Conservation (phyloP, 2,888 invertebrate species). For the Euproctis similis region DNA sequence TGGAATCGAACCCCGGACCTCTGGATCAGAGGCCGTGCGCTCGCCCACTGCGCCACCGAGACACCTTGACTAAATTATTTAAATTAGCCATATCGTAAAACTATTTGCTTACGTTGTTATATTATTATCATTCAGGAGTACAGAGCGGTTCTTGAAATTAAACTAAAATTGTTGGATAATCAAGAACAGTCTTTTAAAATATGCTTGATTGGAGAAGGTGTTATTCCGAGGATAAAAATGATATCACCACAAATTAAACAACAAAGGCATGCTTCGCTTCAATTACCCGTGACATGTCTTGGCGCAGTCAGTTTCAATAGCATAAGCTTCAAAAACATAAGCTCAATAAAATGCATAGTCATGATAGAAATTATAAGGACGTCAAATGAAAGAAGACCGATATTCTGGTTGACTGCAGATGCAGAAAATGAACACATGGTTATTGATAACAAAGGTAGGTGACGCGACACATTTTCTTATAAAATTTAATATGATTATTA, state of each 20-base stretch:
- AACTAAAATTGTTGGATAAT: conserved; percentile 53
- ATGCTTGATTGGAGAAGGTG: conserved; percentile 63
- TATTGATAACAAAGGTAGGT: conserved; percentile 35
- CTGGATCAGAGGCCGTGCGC: too few species aligned
- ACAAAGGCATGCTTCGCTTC: conserved; percentile 35
- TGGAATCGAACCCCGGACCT: too few species aligned
- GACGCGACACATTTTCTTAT: too few species aligned
- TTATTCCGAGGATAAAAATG: conserved; percentile 56
- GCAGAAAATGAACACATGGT: conserved; percentile 31
- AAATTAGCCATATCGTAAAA: neutral
- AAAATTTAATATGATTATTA: too few species aligned
- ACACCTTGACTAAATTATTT: neutral
- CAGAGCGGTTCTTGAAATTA: conserved; percentile 59
- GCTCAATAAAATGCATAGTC: conserved; percentile 43
- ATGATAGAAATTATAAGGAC: conserved; percentile 33
- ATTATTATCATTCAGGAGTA: conserved; percentile 46
- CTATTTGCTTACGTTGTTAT: neutral
- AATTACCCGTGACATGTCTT: conserved; percentile 59
- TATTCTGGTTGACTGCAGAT: conserved; percentile 46
- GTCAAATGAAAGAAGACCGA: conserved; percentile 35
- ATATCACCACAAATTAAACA: conserved; percentile 39
- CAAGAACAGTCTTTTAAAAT: conserved; percentile 56
- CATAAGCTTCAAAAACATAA: conserved; percentile 55
- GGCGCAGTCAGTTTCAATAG: conserved; percentile 45
- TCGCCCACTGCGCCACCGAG: too few species aligned